Evolutionary conservation across 2,113 vertebrate genomes (phyloP), one percentile per base, ranked within the genome.

Genomic region (Trogon melanurus): DNA sequence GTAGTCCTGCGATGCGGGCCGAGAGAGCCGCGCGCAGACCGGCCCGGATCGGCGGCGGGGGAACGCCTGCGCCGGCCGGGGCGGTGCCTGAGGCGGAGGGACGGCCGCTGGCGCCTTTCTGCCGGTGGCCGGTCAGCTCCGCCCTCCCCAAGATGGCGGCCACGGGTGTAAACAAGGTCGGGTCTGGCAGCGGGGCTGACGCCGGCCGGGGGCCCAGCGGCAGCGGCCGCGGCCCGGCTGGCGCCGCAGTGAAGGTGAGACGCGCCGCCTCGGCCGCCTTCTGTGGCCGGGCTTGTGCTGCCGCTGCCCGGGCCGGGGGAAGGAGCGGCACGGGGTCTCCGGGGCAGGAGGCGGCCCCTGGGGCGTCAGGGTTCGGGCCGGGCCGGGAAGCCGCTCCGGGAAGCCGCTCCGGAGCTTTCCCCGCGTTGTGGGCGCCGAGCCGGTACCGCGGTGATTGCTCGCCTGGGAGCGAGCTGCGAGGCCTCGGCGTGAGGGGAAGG

Each of bases 161-260:
- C 2, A 36, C 96, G 34, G 25, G 82, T 79, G 98, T 99, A 98
- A 99, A 98, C 98, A 99, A 99, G 98, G 97, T 97, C n/a, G 97
- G 97, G 71, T 58, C 95, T 26, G 94, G 94, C 27, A 94, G 96
- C 3, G 98, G 97, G 79, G 95, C 97, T 95, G 99, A 99, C 57
- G 66, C 97, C 5, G 97, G 98, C 95, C 64, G 93, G 58, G 98
- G 76, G 32, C 30, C 66, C 23, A 21, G 95, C 48, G 1, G 58
- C 38, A 29, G 76, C 1, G 20, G 76, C 62, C 89, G 93, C 76
- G 97, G 78, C 45, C 51, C 98, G 15, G 89, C 79, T 4, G 97
- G 98, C 10, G 88, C 97, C 5, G 96, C 98, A 2, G 99, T 99
- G 34, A 99, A 99, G 99, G 99, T 99, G 96, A 97, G 97, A 66